These are phyloP conservation scores for Xestia c-nigrum DNA, from an alignment of 2,888 invertebrate species.

Conservation along the genomic window DNA sequence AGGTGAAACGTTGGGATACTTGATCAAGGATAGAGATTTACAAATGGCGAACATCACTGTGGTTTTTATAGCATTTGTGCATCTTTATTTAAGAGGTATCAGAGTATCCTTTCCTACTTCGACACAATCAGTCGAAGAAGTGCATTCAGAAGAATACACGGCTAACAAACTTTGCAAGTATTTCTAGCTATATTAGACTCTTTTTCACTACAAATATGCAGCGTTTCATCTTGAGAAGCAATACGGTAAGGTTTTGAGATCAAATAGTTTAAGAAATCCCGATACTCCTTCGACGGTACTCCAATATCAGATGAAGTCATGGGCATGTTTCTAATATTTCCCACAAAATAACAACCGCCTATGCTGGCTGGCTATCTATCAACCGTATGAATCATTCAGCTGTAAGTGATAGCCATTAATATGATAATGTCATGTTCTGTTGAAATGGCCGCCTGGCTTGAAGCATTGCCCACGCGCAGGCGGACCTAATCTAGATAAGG, in stretches of 20 bases:
- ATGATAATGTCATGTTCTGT: constrained; percentile 63
- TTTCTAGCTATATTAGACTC: not conserved
- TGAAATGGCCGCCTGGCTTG: constrained; percentile 42
- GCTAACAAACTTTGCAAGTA: not conserved
- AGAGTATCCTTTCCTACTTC: not conserved
- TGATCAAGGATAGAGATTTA: not conserved
- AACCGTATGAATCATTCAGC: constrained; percentile 48
- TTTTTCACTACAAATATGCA: not conserved
- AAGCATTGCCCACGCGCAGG: constrained; percentile 58
- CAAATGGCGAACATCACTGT: not conserved
- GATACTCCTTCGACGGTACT: not conserved
- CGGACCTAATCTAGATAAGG: constrained; percentile 46
- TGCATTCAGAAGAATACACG: not conserved
- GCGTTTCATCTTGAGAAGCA: not conserved
- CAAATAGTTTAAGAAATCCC: not conserved
- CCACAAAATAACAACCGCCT: not conserved
- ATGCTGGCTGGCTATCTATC: constrained; percentile 5
- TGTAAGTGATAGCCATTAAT: constrained; percentile 50
- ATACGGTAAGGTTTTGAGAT: not conserved
- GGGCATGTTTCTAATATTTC: not conserved
- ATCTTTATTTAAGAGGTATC: not conserved
- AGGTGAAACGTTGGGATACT: not conserved
- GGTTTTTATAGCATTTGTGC: not conserved
- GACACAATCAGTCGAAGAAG: not conserved
- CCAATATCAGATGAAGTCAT: not conserved